phyloP scores from a whole-genome alignment of 2,888 invertebrate species.

The Diarsia rubi region DNA sequence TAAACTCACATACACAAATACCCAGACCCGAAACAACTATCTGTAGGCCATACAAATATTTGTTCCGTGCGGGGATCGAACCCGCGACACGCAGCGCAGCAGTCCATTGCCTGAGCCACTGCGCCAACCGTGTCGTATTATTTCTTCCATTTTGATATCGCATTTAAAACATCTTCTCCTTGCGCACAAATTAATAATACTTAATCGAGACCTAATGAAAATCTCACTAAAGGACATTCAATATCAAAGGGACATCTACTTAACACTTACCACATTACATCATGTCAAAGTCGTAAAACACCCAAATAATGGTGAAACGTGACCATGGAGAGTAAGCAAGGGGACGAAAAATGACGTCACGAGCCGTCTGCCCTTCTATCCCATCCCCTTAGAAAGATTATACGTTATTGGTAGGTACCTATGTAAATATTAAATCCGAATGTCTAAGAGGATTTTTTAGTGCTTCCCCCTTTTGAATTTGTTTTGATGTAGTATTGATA shows the following conservation, averaged over 20 bases:
- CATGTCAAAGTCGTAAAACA: slow-evolving; percentile 45
- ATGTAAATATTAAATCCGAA: neutral
- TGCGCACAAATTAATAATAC: neutral
- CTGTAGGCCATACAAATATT: no score
- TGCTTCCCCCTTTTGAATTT: neutral
- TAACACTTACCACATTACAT: slow-evolving; percentile 12
- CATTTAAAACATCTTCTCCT: neutral
- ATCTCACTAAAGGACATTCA: slow-evolving; percentile 1
- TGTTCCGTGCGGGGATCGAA: no score
- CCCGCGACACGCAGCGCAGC: no score
- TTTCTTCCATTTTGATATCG: no score
- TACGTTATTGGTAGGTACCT: neutral
- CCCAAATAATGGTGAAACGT: slow-evolving; percentile 16
- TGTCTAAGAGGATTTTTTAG: slow-evolving; percentile 3
- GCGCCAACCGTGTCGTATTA: no score
- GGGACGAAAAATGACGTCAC: slow-evolving; percentile 42
- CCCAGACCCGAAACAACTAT: no score
- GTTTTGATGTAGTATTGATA: neutral
- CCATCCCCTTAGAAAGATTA: neutral
- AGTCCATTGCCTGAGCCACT: no score
- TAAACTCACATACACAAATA: no score
- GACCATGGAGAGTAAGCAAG: slow-evolving; percentile 1
- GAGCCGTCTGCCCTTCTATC: slow-evolving; percentile 9
- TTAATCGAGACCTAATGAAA: slow-evolving; percentile 5
- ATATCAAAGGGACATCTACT: slow-evolving; percentile 1